Base-by-base conservation (phyloP, 1,140 invertebrate species). In the Halotydeus destructor region DNA sequence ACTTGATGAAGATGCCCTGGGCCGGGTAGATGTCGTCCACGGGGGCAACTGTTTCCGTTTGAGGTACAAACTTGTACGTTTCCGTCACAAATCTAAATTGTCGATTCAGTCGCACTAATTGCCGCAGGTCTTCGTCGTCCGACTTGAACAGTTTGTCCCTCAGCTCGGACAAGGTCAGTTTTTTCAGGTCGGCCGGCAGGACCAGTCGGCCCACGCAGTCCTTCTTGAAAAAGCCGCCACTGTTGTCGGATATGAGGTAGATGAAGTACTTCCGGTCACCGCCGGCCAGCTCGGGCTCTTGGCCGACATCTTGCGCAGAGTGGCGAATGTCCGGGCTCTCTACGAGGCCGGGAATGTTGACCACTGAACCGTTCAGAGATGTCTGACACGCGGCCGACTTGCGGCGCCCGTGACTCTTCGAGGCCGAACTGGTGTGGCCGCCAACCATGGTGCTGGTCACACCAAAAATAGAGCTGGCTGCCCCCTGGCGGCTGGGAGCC, bases 1-100 rank as follows among this genome's bases (percentile, higher is more conserved):
- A 21, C n/a, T 45, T 45, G 14, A 48, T 45, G 23, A 48, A 45
- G 16, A 48, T 39, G n/a, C 47, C 43, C 26, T 45, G 47, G 14
- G 43, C 34, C 33, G 43, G 47, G 28, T 48, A 48, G 9, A 48
- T 34, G 39, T 48, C 22, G 33, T 46, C 39, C 11, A 48, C 43
- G 5, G 38, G 31, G 11, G 47, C 38, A 27, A 37, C 33, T 0
- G 32, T 22, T 42, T 48, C 47, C 9, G 44, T 31, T 31, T 25
- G 19, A 23, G 46, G 19, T 4, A 48, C 43, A 26, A 45, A 39
- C 16, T 32, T 32, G 42, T 45, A 48, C 1, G 43, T 41, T 43
- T 48, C 47, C 3, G 43, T 43, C 12, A 48, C 25, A 26, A 46
- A 48, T 19, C 34, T 9, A 21, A 45, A 48, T 16, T 22, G 12